Conservation (phyloP, 2,113 vertebrate genomes). For the zebrafish (Danio rerio) region GRCz12tu NC_133199.1:29837501-29838000, state of each 20-base stretch:
- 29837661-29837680: neutral
- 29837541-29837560: conserved; percentile 5
- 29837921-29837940: neutral
- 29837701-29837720: conserved; percentile 18
- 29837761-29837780: conserved; percentile 5
- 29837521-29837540: neutral
- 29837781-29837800: neutral
- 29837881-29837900: neutral
- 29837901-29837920: neutral
- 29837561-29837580: conserved; percentile 12
- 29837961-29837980: neutral
- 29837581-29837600: conserved; percentile 54
- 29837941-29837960: neutral
- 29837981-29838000: neutral
- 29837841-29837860: neutral
- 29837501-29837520: neutral
- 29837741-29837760: neutral
- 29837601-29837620: conserved; percentile 52
- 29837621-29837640: conserved; percentile 44
- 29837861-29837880: neutral
- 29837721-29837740: conserved; percentile 1
- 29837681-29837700: too few species aligned
- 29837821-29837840: neutral
- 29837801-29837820: conserved; percentile 4
- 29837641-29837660: conserved; percentile 45